These are phyloP conservation scores for Spodoptera exigua DNA, from an alignment of 2,888 invertebrate genomes.

Conservation along the genomic window DNA sequence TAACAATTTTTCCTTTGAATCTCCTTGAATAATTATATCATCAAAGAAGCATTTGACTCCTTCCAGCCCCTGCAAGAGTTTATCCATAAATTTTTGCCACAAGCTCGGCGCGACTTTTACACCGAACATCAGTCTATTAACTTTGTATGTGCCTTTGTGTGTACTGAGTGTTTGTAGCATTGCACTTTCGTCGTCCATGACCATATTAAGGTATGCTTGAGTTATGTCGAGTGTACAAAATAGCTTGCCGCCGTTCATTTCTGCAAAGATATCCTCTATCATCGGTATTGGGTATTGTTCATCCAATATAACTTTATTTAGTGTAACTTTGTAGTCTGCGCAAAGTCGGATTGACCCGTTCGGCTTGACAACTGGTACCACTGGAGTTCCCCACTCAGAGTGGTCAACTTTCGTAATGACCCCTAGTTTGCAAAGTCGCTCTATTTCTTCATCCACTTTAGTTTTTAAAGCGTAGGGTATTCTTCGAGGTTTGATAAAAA, in stretches of 20 bases:
- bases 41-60: too few species aligned
- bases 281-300: constrained; percentile 10
- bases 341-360: constrained; percentile 3
- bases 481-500: constrained; percentile 8
- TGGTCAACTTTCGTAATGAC: constrained; percentile 7
- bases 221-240: constrained; percentile 40
- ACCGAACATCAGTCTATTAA: constrained; percentile 16
- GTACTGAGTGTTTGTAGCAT: constrained; percentile 9
- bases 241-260: constrained; percentile 30
- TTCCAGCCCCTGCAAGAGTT: too few species aligned
- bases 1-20: too few species aligned
- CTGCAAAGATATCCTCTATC: constrained; percentile 39
- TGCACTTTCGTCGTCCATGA: constrained; percentile 5
- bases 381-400: constrained; percentile 13
- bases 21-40: too few species aligned
- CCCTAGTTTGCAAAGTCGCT: constrained; percentile 1
- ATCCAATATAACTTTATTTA: constrained; percentile 4
- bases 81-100: constrained; percentile 20
- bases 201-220: constrained; percentile 42
- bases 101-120: constrained; percentile 15
- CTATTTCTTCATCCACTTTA: constrained; percentile 5
- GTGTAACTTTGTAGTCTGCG: constrained; percentile 1
- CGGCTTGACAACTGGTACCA: constrained; percentile 4
- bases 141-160: constrained; percentile 1
- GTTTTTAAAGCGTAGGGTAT: constrained; percentile 2